Conservation (phyloP, 1,140 invertebrate genomes). For the Heliconius hermathena region DNA sequence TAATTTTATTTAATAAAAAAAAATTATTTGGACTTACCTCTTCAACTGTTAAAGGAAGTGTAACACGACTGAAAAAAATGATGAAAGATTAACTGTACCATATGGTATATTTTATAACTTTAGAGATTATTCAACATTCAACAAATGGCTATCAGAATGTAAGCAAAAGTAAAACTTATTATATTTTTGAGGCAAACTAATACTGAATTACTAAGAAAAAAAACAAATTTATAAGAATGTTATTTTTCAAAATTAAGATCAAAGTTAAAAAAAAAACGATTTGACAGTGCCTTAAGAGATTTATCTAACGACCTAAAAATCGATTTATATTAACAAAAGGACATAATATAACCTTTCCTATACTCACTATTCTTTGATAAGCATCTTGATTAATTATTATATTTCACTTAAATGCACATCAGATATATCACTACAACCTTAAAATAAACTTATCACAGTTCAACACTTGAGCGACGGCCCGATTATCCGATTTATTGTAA, state of each 20-base stretch:
- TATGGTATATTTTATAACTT: conserved; percentile 26
- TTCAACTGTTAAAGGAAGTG: conserved; percentile 76
- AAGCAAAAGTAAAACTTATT: conserved; percentile 2
- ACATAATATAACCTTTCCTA: conserved; percentile 66
- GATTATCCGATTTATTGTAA: conserved; percentile 75
- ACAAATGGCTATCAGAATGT: conserved; percentile 35
- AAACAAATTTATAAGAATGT: neutral
- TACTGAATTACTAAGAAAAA: neutral
- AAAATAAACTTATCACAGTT: conserved; percentile 76
- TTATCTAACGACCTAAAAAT: conserved; percentile 64
- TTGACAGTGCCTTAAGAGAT: conserved; percentile 25
- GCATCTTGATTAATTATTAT: conserved; percentile 73
- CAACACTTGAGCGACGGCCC: conserved; percentile 72
- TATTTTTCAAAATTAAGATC: neutral
- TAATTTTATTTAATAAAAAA: conserved; percentile 19
- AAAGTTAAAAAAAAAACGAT: conserved; percentile 4
- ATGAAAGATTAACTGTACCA: conserved; percentile 47
- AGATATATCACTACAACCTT: conserved; percentile 74
- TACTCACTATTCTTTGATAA: conserved; percentile 81
- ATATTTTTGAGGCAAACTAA: neutral
- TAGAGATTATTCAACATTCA: neutral
- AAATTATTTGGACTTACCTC: conserved; percentile 62
- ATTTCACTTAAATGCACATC: conserved; percentile 78
- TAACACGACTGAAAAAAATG: conserved; percentile 73
- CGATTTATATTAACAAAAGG: conserved; percentile 69